Conservation (phyloP, 2,113 vertebrate genomes). For the Mugil cephalus region DNA sequence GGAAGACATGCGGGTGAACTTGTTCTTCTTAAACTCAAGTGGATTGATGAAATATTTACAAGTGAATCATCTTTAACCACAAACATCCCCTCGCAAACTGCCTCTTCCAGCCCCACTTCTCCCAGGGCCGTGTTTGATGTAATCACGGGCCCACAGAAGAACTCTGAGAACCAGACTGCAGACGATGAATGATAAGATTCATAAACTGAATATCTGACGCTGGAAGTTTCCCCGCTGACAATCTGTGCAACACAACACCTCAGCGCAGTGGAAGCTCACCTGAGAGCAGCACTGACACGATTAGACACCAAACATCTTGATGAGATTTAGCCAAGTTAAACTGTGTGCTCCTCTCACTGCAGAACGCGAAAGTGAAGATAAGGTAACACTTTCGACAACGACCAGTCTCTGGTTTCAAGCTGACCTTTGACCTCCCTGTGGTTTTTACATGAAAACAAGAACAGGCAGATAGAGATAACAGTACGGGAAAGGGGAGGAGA, state of each 20-base stretch:
- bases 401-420: neutral
- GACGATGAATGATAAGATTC: conserved; percentile 70
- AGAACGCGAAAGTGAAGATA: neutral
- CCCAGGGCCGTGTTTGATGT: conserved; percentile 32
- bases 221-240: conserved; percentile 41
- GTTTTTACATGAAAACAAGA: neutral
- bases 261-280: neutral
- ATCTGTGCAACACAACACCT: conserved; percentile 22
- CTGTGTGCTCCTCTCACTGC: neutral
- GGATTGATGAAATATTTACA: conserved; percentile 4
- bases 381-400: neutral
- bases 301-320: neutral
- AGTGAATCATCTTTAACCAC: neutral
- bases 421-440: conserved; percentile 25
- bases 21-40: conserved; percentile 6
- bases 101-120: conserved; percentile 14
- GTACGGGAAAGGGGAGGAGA: neutral
- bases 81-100: conserved; percentile 1
- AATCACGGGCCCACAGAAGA: conserved; percentile 50
- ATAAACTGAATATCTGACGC: conserved; percentile 46
- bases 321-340: conserved; percentile 3
- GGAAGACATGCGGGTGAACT: neutral
- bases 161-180: conserved; percentile 53
- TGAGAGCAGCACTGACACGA: conserved; percentile 9
- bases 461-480: neutral